Base-by-base conservation (phyloP, 23 tunicate species). In the Diplosoma virens region DNA sequence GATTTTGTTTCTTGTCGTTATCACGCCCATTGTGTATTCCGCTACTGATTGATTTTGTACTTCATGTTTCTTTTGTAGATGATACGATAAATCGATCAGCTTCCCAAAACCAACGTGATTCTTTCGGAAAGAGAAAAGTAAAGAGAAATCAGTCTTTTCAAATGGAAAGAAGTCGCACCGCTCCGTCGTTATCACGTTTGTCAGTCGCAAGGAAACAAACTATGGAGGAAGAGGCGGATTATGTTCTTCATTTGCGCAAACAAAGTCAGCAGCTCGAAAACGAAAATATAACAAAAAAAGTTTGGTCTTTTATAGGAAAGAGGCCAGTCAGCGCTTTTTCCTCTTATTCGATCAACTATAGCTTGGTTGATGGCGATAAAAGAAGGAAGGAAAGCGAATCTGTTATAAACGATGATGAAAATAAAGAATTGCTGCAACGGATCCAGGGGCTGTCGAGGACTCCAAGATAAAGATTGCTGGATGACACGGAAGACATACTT, bases 221-320 rank as follows among this genome's bases (percentile, higher is more conserved):
- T 6, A 32, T 35, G 6, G 46, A 28, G 37, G 55, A 81, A 30
- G 79, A 71, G 35, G 37, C 58, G 1, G 48, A 81, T 22, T 58
- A 33, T 60, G 23, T 26, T 3, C 33, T 81, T 41, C 50, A 32
- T 27, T 29, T 72, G 25, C 52, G 72, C 17, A 37, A 33, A 27
- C 33, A 36, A 48, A 63, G 72, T 24, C 86, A 81, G 52, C 48
- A 58, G 45, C 46, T 30, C 1, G 86, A 81, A 60, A 81, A 81
- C 79, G 61, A 81, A 28, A 36, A 35, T 36, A 33, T 81, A 24
- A 11, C 79, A 1, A 58, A n/a, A 21, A 37, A 58, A 59, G 86
- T 81, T 6, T 81, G 86, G 86, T 24, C 37, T n/a, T 81, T 58
- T 59, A 81, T 81, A 25, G 86, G 86, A 0, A 59, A 53, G 45